Percentiles rank a stretch among this genome's conserved stretches.
Conservation (phyloP, 1,140 invertebrate species). For the Pygmarrhopalites habei region DNA sequence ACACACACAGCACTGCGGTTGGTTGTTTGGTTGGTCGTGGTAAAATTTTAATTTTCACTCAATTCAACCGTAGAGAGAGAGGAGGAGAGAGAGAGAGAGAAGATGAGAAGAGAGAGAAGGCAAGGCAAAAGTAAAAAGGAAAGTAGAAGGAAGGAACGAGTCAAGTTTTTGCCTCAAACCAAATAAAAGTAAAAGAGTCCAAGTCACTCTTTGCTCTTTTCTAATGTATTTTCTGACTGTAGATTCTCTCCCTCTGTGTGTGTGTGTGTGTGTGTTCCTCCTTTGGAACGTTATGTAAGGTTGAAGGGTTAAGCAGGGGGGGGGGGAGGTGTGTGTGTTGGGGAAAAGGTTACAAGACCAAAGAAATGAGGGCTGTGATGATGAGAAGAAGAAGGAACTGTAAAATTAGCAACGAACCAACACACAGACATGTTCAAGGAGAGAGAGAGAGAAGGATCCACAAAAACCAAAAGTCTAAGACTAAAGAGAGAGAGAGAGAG, state of each 20-base stretch:
- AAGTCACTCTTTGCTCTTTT: constrained; percentile 15
- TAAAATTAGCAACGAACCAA: no score
- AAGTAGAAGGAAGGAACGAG: not conserved
- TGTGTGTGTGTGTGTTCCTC: no score
- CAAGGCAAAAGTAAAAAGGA: constrained; percentile 3
- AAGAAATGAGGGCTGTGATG: not conserved
- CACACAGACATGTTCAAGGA: not conserved
- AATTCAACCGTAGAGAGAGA: no score
- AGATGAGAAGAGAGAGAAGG: not conserved
- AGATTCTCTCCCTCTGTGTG: not conserved
- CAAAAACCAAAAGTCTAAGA: constrained; percentile 15
- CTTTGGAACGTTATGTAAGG: no score
- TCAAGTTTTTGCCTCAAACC: not conserved
- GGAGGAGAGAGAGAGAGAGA: no score
- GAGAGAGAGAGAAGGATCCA: constrained; percentile 4
- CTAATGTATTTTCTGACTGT: not conserved
- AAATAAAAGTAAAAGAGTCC: constrained; percentile 14
- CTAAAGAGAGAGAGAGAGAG: constrained; percentile 6
- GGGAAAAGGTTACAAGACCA: not conserved
- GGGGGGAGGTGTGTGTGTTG: no score
- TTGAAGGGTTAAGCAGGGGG: no score
- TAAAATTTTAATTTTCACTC: no score
- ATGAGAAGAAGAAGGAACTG: no score
- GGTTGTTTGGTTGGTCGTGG: no score
- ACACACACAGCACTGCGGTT: no score